A percentile compares a stretch with the other conserved stretches of the same genome.
Conservation (phyloP, 2,797 vertebrate genomes). For the Okamejei kenojei region DNA sequence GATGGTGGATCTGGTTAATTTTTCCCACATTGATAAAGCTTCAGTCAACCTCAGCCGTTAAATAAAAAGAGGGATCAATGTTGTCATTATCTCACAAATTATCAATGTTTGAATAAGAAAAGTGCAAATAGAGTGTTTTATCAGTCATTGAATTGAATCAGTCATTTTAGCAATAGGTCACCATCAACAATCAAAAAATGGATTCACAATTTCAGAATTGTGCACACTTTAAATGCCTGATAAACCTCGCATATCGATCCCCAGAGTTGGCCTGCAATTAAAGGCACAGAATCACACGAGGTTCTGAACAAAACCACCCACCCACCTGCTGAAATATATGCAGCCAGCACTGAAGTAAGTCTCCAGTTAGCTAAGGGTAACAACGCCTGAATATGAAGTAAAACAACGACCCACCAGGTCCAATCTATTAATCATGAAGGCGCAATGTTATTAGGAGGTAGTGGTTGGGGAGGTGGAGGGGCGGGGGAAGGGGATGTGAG, state of each 20-base stretch:
- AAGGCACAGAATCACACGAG: not conserved
- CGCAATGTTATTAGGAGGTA: constrained; percentile 8
- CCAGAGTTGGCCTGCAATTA: not conserved
- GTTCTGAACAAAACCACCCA: not conserved
- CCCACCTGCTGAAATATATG: not conserved
- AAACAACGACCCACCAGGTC: constrained; percentile 1
- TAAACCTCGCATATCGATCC: too few relatives aligned
- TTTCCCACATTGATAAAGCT: not conserved
- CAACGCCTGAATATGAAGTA: constrained; percentile 9
- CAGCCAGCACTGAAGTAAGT: not conserved
- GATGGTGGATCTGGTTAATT: not conserved
- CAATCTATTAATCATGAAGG: constrained; percentile 26
- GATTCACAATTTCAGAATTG: not conserved
- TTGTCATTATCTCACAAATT: not conserved
- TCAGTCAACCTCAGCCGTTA: not conserved
- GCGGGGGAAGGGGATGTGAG: too few relatives aligned
- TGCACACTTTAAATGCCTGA: too few relatives aligned
- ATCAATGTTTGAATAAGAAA: not conserved
- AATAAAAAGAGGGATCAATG: not conserved
- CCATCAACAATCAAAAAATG: not conserved
- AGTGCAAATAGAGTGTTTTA: not conserved
- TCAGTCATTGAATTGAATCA: too few relatives aligned
- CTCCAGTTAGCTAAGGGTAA: constrained; percentile 20
- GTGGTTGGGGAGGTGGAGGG: too few relatives aligned
- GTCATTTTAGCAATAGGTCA: not conserved